These are phyloP conservation scores for Drosophila grimshawi DNA, from an alignment of 1,140 invertebrate species.

Conservation along the genomic window DNA sequence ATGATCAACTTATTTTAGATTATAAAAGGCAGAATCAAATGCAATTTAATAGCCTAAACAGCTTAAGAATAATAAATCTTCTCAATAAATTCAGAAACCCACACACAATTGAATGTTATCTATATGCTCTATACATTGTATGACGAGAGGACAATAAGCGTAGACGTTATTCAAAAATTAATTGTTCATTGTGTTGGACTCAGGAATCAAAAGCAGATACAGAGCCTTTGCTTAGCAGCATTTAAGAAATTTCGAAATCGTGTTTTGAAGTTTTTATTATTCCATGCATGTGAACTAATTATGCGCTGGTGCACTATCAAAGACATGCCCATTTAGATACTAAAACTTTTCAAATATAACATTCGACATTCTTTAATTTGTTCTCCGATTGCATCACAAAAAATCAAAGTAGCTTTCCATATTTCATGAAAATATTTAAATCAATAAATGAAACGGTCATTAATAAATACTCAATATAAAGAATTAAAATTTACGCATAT, in stretches of 20 bases:
- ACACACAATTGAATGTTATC: no score
- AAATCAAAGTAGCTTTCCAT: neutral
- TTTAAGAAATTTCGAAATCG: no score
- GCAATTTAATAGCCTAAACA: no score
- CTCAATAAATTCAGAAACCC: neutral
- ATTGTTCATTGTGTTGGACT: neutral
- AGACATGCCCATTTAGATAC: neutral
- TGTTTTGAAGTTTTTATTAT: no score
- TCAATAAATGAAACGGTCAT: no score
- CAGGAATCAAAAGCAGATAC: neutral
- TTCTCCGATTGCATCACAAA: neutral
- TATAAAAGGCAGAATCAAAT: neutral
- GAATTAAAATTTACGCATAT: no score
- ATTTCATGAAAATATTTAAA: neutral
- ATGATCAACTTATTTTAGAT: no score
- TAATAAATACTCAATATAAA: neutral
- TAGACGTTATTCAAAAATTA: neutral
- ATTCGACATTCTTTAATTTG: neutral
- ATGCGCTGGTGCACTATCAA: no score
- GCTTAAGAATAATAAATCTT: no score
- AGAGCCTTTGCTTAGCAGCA: neutral
- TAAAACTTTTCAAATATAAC: no score
- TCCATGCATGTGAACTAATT: no score
- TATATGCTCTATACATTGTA: neutral
- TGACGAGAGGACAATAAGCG: neutral